Evolutionary conservation across 2,888 invertebrate species (phyloP).

Genomic region (Dascillus cervinus): DNA sequence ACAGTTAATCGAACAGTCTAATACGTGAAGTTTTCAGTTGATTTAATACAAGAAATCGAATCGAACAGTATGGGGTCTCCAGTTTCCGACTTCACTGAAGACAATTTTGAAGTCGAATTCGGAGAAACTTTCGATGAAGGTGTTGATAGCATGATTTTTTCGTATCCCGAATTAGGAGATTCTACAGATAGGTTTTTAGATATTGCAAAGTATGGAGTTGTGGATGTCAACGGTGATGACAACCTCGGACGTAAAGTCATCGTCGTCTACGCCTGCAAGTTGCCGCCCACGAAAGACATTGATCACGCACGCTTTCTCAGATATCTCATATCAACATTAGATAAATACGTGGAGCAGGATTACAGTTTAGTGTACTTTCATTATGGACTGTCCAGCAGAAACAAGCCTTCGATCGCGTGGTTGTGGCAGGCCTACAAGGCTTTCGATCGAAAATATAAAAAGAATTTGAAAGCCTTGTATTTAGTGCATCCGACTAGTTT

Average conservation of each 20-base stretch:
- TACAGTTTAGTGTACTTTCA: conserved; percentile 98
- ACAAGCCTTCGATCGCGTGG: conserved; percentile 94
- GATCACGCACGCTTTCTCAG: conserved; percentile 63
- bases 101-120: conserved; percentile 84
- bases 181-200: conserved; percentile 49
- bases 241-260: conserved; percentile 88
- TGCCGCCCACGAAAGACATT: conserved; percentile 44
- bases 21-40: conserved; percentile 24
- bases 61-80: conserved; percentile 53
- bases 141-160: conserved; percentile 36
- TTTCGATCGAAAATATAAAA: conserved; percentile 98
- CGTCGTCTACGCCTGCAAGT: conserved; percentile 88
- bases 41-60: conserved; percentile 37
- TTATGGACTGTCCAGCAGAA: conserved; percentile 89
- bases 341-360: conserved; percentile 97
- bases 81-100: conserved; percentile 81
- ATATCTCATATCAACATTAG: conserved; percentile 88
- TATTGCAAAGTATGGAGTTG: conserved; percentile 66
- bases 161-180: conserved; percentile 52
- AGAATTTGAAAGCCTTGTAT: conserved; percentile 96
- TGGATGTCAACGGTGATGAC: conserved; percentile 80
- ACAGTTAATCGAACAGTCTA: background rate
- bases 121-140: conserved; percentile 51
- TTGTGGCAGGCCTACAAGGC: conserved; percentile 95
- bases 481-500: conserved; percentile 98